Percentiles rank a stretch among this genome's conserved stretches.
Conservation (phyloP, 53 echinoderm and acorn worm species). For the Echinometra lucunter region DNA sequence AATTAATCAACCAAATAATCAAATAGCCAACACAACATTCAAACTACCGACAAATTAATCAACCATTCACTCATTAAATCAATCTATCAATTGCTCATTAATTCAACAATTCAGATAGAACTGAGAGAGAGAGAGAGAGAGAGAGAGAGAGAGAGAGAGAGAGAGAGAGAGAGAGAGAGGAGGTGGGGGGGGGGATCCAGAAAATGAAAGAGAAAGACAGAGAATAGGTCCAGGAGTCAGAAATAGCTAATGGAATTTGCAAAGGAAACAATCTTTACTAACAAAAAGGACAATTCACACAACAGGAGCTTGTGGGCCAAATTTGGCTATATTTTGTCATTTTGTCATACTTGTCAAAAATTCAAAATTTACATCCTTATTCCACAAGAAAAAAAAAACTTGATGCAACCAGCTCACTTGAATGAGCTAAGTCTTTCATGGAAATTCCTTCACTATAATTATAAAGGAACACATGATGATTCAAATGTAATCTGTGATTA, state of each 20-base stretch:
- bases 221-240: neutral
- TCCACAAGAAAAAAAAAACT: neutral
- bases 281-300: neutral
- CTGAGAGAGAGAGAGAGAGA: neutral
- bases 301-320: neutral
- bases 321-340: neutral
- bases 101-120: neutral
- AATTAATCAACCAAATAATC: neutral
- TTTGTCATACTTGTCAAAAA: neutral
- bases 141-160: neutral
- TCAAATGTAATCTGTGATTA: neutral
- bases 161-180: neutral
- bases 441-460: neutral
- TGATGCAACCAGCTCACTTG: neutral
- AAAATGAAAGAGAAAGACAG: neutral
- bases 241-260: neutral
- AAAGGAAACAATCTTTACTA: neutral
- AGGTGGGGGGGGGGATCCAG: neutral
- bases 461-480: neutral
- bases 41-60: neutral
- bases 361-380: slow-evolving; percentile 31
- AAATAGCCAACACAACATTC: neutral
- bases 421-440: neutral
- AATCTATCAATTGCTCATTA: too few species aligned
- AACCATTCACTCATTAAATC: neutral